These are phyloP conservation scores for Philypnodon macrostomus DNA, from an alignment of 2,797 vertebrate genomes.

Conservation along the genomic window DNA sequence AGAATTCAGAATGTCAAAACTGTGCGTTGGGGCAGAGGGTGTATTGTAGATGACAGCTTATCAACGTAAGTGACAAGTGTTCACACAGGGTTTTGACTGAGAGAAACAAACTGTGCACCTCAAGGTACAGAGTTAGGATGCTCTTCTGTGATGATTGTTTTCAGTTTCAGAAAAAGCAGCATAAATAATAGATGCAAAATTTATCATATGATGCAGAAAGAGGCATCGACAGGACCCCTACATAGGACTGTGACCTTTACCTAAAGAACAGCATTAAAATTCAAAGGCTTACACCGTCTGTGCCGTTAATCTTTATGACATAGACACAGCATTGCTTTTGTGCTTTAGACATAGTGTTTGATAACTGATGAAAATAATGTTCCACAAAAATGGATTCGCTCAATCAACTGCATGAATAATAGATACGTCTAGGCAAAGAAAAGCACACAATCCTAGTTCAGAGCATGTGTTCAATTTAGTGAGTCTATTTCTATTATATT, in stretches of 20 bases:
- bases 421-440: slow-evolving; percentile 6
- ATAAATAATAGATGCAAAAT: slow-evolving; percentile 14
- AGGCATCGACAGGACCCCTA: slow-evolving; percentile 18
- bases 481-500: no score
- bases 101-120: slow-evolving; percentile 14
- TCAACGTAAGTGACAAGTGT: slow-evolving; percentile 51
- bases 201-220: slow-evolving; percentile 1
- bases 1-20: slow-evolving; percentile 28
- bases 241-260: slow-evolving; percentile 33
- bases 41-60: slow-evolving; percentile 37
- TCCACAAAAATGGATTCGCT: slow-evolving; percentile 11
- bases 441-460: slow-evolving; percentile 2
- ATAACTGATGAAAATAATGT: slow-evolving; percentile 19
- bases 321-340: slow-evolving; percentile 13
- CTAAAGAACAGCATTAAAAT: slow-evolving; percentile 40
- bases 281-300: slow-evolving; percentile 21
- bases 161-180: slow-evolving; percentile 10
- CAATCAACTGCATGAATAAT: slow-evolving; percentile 7
- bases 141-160: neutral
- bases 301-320: slow-evolving; percentile 30
- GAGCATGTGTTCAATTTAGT: neutral
- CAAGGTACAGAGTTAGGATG: slow-evolving; percentile 3
- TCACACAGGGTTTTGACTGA: slow-evolving; percentile 17
- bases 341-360: slow-evolving; percentile 13
- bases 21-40: slow-evolving; percentile 11